Evolutionary conservation across 2,113 vertebrate species (phyloP), one percentile per base, ranked within the genome.

Genomic region (Oostethus manadensis): DNA sequence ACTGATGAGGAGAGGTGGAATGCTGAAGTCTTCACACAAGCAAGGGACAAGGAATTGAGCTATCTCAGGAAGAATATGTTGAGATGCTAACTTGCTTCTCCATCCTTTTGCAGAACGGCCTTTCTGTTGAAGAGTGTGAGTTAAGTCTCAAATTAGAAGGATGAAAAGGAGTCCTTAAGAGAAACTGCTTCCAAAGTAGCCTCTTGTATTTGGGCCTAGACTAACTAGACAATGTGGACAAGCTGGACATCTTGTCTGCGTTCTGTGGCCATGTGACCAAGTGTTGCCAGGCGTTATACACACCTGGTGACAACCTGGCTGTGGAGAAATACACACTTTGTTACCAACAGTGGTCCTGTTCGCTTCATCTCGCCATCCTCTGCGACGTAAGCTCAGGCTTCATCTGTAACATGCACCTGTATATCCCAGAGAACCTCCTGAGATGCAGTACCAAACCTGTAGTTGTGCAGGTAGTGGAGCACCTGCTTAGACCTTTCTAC

Each of bases 331-430:
- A 84, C 69, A 54, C 23, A 33, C 78, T 89, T 0, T 66, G 54
- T 50, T 68, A 66, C 49, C 67, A 76, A 17, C 58, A 76, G n/a
- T 22, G 43, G 2, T 50, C 55, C 0, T 79, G 68, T 53, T 51
- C 81, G 1, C 74, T 88, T 26, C 64, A 78, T 15, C 66, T 86
- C 0, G 86, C 81, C 23, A 60, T 88, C 29, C 84, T 88, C 29
- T 81, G 70, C 23, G 88, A 88, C 51, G 8, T 53, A 11, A 71
- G 66, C 51, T 78, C 83, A 0, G 84, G 85, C 7, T 88, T 86
- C 22, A 74, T 88, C 58, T 88, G 86, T 48, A 88, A 88, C 71
- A 77, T 85, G 74, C 80, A 56, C 42, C 70, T 87, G 48, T 88
- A 86, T 56, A 60, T 78, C 40, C 68, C 83, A 4, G 73, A 74